Conservation (phyloP, 2,113 vertebrate genomes). For the Hippolais icterina region DNA sequence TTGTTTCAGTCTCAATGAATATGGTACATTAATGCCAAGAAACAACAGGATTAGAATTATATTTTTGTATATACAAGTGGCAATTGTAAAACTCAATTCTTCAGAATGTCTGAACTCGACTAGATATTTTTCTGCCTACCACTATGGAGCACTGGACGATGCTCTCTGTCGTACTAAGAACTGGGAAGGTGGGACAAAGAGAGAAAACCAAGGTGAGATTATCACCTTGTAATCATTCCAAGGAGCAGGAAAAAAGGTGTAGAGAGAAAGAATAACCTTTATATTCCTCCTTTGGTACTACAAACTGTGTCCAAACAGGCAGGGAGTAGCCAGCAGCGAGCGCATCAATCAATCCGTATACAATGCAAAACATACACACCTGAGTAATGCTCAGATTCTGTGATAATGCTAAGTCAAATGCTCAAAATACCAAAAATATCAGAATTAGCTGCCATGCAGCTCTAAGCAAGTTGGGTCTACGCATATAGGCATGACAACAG, state of each 20-base stretch:
- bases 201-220: not conserved
- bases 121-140: not conserved
- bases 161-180: not conserved
- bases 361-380: not conserved
- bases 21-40: slow-evolving; percentile 34
- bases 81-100: slow-evolving; percentile 19
- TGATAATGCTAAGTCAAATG: not conserved
- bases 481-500: not conserved
- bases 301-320: not conserved
- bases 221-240: not conserved
- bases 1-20: slow-evolving; percentile 53
- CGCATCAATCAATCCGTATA: not conserved
- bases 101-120: not conserved
- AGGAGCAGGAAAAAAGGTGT: not conserved
- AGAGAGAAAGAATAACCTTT: not conserved
- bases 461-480: not conserved
- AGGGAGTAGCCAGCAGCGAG: not conserved
- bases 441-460: not conserved
- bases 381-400: not conserved
- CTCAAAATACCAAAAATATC: not conserved
- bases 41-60: slow-evolving; percentile 39
- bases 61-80: slow-evolving; percentile 25
- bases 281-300: not conserved
- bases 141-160: not conserved
- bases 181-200: not conserved